These are phyloP conservation scores for Psilopsiagon aymara DNA, from an alignment of 2,113 vertebrate genomes.

Conservation along the genomic window DNA sequence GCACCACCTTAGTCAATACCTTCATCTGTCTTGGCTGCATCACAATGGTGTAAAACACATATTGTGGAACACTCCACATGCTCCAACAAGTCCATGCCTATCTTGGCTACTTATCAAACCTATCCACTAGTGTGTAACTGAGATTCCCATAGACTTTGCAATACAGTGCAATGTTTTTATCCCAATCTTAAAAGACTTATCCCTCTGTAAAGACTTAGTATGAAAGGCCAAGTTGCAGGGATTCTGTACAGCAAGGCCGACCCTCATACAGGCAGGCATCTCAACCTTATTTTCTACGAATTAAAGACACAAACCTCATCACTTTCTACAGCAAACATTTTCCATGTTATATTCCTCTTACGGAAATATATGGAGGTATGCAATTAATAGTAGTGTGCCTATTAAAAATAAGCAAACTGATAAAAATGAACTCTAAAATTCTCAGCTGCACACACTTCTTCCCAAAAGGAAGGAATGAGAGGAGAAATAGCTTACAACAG, in stretches of 20 bases:
- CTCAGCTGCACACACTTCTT: not conserved
- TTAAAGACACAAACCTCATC: not conserved
- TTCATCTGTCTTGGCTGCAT: not conserved
- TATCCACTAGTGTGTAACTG: not conserved
- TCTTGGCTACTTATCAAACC: not conserved
- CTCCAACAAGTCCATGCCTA: not conserved
- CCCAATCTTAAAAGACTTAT: not conserved
- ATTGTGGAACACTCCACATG: not conserved
- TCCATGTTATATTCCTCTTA: not conserved
- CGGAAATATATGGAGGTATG: not conserved
- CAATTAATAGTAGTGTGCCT: not conserved
- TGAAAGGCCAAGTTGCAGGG: not conserved
- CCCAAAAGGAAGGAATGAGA: not conserved
- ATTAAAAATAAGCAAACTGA: not conserved
- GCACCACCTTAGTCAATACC: not conserved
- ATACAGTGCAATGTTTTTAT: not conserved
- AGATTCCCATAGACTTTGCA: not conserved
- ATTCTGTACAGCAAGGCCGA: not conserved
- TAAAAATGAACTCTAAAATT: not conserved
- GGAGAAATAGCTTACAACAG: constrained; percentile 15
- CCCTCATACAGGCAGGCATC: not conserved
- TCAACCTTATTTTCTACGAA: not conserved
- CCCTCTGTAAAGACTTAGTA: not conserved
- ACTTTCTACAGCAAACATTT: not conserved
- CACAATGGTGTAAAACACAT: not conserved